Conservation (phyloP, 1,140 invertebrate species). For the Drosophila athabasca region DNA sequence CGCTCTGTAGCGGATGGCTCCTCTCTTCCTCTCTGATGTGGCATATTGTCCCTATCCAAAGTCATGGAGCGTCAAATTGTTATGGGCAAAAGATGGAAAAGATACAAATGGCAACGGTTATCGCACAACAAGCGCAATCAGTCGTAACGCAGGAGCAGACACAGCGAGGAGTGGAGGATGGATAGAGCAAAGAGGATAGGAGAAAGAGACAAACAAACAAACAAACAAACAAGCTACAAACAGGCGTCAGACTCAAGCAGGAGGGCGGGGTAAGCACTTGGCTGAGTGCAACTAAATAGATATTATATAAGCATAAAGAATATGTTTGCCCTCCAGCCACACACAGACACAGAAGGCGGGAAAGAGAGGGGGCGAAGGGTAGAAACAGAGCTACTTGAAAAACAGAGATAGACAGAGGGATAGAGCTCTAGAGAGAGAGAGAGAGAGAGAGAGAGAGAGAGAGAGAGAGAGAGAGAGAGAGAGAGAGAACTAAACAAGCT, state of each 20-base stretch:
- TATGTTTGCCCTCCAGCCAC: slow-evolving; percentile 65
- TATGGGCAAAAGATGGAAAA: slow-evolving; percentile 74
- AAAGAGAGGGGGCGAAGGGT: slow-evolving; percentile 15
- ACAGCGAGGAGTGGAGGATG: slow-evolving; percentile 1
- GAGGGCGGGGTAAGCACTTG: slow-evolving; percentile 63
- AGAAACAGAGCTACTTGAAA: slow-evolving; percentile 48
- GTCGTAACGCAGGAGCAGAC: slow-evolving; percentile 59
- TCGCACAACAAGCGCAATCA: slow-evolving; percentile 74
- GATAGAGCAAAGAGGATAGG: slow-evolving; percentile 6
- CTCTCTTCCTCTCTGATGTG: slow-evolving; percentile 1
- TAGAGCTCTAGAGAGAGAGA: slow-evolving; percentile 26
- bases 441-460: slow-evolving; percentile 29
- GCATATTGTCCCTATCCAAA: slow-evolving; percentile 52
- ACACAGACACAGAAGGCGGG: slow-evolving; percentile 28
- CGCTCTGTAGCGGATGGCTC: not conserved
- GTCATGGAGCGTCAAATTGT: slow-evolving; percentile 83
- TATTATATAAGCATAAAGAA: slow-evolving; percentile 82
- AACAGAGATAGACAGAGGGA: not conserved
- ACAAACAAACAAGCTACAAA: slow-evolving; percentile 37
- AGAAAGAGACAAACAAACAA: slow-evolving; percentile 15
- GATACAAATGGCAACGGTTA: slow-evolving; percentile 76
- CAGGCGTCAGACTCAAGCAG: slow-evolving; percentile 19
- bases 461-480: slow-evolving; percentile 9
- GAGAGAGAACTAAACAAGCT: slow-evolving; percentile 81
- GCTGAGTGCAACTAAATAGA: slow-evolving; percentile 79